Evolutionary conservation across 2,113 vertebrate genomes (phyloP).

Genomic region (Ascaphus truei): DNA sequence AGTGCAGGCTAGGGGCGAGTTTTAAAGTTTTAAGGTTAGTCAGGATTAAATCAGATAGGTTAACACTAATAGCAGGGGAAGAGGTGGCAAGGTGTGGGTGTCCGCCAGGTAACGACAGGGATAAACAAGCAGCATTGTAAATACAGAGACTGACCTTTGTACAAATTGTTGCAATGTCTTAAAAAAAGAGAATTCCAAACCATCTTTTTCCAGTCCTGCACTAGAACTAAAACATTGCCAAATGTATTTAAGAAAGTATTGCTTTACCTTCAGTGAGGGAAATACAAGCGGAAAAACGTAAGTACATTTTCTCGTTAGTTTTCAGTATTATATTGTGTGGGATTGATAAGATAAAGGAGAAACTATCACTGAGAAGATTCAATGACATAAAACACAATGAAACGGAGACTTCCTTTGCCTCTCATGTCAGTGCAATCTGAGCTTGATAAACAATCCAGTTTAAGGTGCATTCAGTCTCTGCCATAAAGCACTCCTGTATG

Average conservation of each 20-base stretch:
- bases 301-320: conserved; percentile 19
- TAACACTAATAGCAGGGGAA: no score
- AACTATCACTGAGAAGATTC: conserved; percentile 17
- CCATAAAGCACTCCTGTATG: conserved; percentile 26
- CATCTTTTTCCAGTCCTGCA: not conserved
- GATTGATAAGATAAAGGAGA: conserved; percentile 27
- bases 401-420: not conserved
- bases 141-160: no score
- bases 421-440: conserved; percentile 28
- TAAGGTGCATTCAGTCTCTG: conserved; percentile 16
- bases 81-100: no score
- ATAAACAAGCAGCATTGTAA: no score
- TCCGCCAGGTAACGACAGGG: no score
- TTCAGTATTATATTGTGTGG: conserved; percentile 22
- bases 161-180: no score
- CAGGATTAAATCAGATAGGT: no score
- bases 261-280: not conserved
- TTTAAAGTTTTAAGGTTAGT: no score
- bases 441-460: conserved; percentile 23
- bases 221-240: not conserved
- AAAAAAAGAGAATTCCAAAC: no score
- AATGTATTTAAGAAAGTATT: conserved; percentile 24
- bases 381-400: conserved; percentile 33
- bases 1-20: no score
- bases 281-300: not conserved